Evolutionary conservation across 2,113 vertebrate species (phyloP), one percentile per base, ranked within the genome.

Genomic region (Microcebus tavaratra): DNA sequence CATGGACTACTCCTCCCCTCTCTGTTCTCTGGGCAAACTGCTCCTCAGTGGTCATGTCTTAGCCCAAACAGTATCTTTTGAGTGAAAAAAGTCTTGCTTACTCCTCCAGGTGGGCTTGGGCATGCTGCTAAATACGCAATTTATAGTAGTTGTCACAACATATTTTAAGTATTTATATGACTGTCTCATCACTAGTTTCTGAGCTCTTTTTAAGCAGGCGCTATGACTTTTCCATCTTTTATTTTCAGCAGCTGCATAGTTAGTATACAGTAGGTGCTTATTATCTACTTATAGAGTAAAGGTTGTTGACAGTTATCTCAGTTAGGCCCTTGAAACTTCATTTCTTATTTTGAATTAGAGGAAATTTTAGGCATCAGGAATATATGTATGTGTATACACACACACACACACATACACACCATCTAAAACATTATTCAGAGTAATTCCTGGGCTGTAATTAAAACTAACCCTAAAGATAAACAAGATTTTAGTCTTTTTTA

Each of bases 391-490:
- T 45, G 45, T 45, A 45, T 45, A 45, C 42, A 45, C 42, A 45
- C 42, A 45, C 42, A 45, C 42, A 45, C 42, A 45, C 45, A 45
- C 45, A 45, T 3, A 72, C 13, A 89, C 10, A 57, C 15, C 14
- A 68, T 95, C 34, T 85, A 72, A 88, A 93, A 73, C 87, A 91
- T 65, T 70, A 91, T 82, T 91, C 70, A 81, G 42, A 63, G 20
- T 85, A 91, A 91, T 31, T 94, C 13, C 67, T 93, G 27, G 59
- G 50, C 29, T 80, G 6, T 86, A 67, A 88, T 75, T 84, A 79
- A 91, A 80, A 83, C 17, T 48, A 45, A 84, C 25, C 70, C 55
- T 73, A 93, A 80, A 97, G 59, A 65, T 70, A 93, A 92, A 88
- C 21, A 6, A 92, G 11, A 55, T 89, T 91, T 95, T 75, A 21